Evolutionary conservation across 2,888 invertebrate species (phyloP), one percentile per base, ranked within the genome.

Genomic region (Stenoptilia bipunctidactyla): DNA sequence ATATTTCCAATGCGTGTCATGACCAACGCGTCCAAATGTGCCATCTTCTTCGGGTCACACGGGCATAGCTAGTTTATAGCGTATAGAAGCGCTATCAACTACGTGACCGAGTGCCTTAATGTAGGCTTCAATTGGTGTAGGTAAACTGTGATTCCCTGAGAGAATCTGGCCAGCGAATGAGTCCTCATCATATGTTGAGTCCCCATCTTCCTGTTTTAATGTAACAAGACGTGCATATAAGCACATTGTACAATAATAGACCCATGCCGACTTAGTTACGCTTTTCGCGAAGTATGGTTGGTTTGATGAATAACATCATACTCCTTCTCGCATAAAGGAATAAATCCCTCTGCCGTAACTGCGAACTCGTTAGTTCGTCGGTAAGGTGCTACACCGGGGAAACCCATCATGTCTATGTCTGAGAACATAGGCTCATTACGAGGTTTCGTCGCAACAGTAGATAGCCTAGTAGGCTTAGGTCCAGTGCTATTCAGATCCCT

Each of bases 371-470:
- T 38, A 3, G 38, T 38, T 27, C 27, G 12, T 2, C 38, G 27
- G 13, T 38, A 38, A 13, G 38, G 38, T 38, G 38, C 38, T 38
- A 38, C 38, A n/a, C 38, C 38, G 3, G 38, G 38, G 27, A 38
- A 27, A 12, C 38, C 38, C 38, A 38, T 38, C 38, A 38, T 38
- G 13, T 38, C 27, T 13, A 38, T 38, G 38, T 38, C 38, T 2
- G 13, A 13, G 27, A 38, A 38, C 38, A 38, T 38, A 13, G 38
- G 27, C 27, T 38, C 38, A 27, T 27, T 38, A 13, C 27, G 27
- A 27, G 38, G 38, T 38, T 38, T 38, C 1, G 27, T 38, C 30
- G 38, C 30, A 10, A 27, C 27, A 15, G 38, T 38, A 9, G 38
- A 35, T 2, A 13, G 35, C 12, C 14, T n/a, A 2, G 35, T 35